These are phyloP conservation scores for Protula sp. DNA, from an alignment of 2,888 invertebrate genomes.

Conservation along the genomic window DNA sequence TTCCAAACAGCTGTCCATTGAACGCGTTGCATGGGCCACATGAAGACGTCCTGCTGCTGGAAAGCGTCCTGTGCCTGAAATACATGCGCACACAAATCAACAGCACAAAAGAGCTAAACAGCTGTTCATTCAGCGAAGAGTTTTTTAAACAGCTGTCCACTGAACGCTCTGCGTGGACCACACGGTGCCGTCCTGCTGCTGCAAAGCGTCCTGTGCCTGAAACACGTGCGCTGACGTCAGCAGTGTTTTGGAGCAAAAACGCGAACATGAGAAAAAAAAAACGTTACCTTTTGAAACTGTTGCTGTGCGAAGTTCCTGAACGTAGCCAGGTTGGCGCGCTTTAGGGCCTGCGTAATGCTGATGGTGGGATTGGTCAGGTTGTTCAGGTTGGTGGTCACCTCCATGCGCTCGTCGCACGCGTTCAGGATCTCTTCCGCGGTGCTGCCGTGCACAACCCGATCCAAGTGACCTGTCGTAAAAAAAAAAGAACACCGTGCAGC, in stretches of 20 bases:
- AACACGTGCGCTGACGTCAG: too few species aligned
- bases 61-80: slow-evolving; percentile 26
- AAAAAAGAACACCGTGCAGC: background rate
- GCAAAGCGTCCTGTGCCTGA: background rate
- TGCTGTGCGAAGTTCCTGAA: slow-evolving; percentile 51
- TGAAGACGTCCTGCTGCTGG: slow-evolving; percentile 23
- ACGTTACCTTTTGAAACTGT: slow-evolving; percentile 11
- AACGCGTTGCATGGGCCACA: too few species aligned
- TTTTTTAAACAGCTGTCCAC: too few species aligned
- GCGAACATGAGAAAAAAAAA: too few species aligned
- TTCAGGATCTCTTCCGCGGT: slow-evolving; percentile 91
- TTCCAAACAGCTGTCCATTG: too few species aligned
- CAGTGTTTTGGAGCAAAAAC: too few species aligned
- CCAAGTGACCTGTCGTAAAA: slow-evolving; percentile 76
- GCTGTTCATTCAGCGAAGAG: too few species aligned
- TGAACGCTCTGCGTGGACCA: background rate
- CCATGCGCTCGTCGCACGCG: slow-evolving; percentile 70
- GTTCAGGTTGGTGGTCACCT: slow-evolving; percentile 47
- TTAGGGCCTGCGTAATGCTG: slow-evolving; percentile 43
- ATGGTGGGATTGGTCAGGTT: slow-evolving; percentile 44
- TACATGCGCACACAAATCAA: background rate
- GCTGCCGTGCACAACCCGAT: slow-evolving; percentile 90
- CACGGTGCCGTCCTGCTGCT: background rate
- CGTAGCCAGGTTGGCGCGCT: slow-evolving; percentile 46
- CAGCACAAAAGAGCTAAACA: background rate